Base-by-base conservation (phyloP, 2,888 invertebrate genomes). In the Diarsia mendica region DNA sequence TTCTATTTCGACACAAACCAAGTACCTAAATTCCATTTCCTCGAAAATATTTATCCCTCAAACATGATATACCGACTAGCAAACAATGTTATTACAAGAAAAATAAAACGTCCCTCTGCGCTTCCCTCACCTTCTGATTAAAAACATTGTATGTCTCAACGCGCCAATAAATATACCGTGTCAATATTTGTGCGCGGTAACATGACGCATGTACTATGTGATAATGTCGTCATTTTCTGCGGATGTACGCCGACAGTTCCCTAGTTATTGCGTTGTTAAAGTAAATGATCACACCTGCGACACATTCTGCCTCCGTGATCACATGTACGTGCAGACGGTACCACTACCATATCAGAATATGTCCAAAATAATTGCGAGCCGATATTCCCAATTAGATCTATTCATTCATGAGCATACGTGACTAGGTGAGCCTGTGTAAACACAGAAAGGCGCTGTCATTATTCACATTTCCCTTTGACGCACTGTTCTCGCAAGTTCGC, bases 401-500 rank as follows among this genome's bases (percentile, higher is more conserved):
- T 86, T 82, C 69, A 80, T 79, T 80, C 73, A 60, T 3, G 39
- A 28, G 72, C 69, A 70, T 80, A 85, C 76, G 79, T 86, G 86
- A 82, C 85, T 87, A 87, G 85, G 84, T 83, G 88, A 86, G 86
- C 82, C 79, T 83, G 88, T 86, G 85, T 87, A 89, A 87, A 87
- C 87, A 89, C 84, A 82, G 86, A 88, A 89, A 89, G 87, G 90
- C 87, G 74, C 80, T 86, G 89, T 92, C 92, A 94, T 94, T 93
- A 94, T 92, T 94, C 94, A 94, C 91, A 91, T 91, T 92, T 91
- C 89, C 87, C 91, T 92, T 91, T 92, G 91, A 92, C 91, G 88
- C 89, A 89, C 89, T 89, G 85, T 91, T 89, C 89, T 88, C 87
- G 74, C 86, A 89, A 91, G 91, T 91, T 91, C 90, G 87, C 89